Conservation (phyloP, 1,140 invertebrate species). For the Platyura marginata region DNA sequence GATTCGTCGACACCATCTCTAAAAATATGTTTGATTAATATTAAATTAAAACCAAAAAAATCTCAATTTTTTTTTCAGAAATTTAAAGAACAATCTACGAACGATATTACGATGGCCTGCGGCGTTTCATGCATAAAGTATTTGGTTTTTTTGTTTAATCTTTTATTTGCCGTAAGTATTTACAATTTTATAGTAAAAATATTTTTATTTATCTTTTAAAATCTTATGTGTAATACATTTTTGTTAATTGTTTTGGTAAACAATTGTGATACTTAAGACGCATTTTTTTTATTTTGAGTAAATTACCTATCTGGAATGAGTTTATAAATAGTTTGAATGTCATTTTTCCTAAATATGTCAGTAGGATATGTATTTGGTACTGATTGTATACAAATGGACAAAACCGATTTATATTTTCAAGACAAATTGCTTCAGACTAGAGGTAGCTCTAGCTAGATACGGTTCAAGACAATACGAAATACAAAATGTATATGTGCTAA, state of each 20-base stretch:
- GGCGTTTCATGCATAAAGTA: conserved; percentile 65
- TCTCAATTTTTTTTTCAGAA: too few relatives aligned
- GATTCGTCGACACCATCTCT: too few relatives aligned
- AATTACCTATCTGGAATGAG: not conserved
- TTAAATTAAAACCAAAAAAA: too few relatives aligned
- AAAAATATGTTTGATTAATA: too few relatives aligned
- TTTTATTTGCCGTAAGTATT: conserved; percentile 62
- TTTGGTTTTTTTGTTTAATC: conserved; percentile 65
- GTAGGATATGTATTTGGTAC: too few relatives aligned
- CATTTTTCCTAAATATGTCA: not conserved
- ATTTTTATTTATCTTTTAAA: conserved; percentile 2
- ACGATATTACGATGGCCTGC: conserved; percentile 40
- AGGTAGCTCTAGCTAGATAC: too few relatives aligned
- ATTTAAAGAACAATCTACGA: too few relatives aligned
- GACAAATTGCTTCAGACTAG: too few relatives aligned
- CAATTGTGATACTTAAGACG: not conserved
- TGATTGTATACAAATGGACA: too few relatives aligned
- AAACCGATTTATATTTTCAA: too few relatives aligned
- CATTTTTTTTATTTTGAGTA: not conserved
- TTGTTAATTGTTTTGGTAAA: not conserved
- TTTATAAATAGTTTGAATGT: not conserved
- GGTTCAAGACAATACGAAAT: too few relatives aligned
- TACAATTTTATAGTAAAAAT: conserved; percentile 1
- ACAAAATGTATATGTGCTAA: too few relatives aligned
- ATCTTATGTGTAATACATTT: not conserved